phyloP scores from a whole-genome alignment of 2,888 invertebrate species.

The Sisyra nigra region DNA sequence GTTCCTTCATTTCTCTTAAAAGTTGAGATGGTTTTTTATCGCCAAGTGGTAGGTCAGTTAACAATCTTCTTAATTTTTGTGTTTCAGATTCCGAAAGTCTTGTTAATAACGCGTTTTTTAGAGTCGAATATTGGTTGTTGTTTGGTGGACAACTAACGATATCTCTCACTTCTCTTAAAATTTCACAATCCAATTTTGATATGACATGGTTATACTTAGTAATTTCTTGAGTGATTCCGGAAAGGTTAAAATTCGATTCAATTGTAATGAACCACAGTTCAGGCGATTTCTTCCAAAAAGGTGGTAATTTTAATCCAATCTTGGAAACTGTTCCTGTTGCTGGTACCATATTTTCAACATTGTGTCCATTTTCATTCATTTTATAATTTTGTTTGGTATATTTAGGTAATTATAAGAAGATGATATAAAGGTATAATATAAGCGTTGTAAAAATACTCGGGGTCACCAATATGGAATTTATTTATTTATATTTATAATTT shows the following conservation, averaged over 20 bases:
- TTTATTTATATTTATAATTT: too few species aligned
- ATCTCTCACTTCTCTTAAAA: slow-evolving; percentile 12
- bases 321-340: too few species aligned
- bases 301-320: slow-evolving; percentile 9
- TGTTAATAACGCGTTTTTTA: slow-evolving; percentile 11
- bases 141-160: slow-evolving; percentile 10
- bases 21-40: slow-evolving; percentile 13
- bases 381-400: too few species aligned
- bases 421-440: too few species aligned
- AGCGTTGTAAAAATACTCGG: too few species aligned
- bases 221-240: slow-evolving; percentile 9
- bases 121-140: slow-evolving; percentile 10
- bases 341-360: too few species aligned
- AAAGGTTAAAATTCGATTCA: slow-evolving; percentile 12
- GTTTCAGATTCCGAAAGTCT: slow-evolving; percentile 11
- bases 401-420: too few species aligned
- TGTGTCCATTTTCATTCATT: too few species aligned
- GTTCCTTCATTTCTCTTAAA: slow-evolving; percentile 12
- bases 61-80: slow-evolving; percentile 10
- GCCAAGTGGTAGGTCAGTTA: slow-evolving; percentile 12
- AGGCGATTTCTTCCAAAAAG: slow-evolving; percentile 12
- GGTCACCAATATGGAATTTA: too few species aligned
- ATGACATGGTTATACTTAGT: slow-evolving; percentile 12
- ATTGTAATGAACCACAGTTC: slow-evolving; percentile 13
- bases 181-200: slow-evolving; percentile 10